Evolutionary conservation across 2,797 vertebrate genomes (phyloP), one percentile per base, ranked within the genome.

Genomic region (Oreochromis mossambicus): DNA sequence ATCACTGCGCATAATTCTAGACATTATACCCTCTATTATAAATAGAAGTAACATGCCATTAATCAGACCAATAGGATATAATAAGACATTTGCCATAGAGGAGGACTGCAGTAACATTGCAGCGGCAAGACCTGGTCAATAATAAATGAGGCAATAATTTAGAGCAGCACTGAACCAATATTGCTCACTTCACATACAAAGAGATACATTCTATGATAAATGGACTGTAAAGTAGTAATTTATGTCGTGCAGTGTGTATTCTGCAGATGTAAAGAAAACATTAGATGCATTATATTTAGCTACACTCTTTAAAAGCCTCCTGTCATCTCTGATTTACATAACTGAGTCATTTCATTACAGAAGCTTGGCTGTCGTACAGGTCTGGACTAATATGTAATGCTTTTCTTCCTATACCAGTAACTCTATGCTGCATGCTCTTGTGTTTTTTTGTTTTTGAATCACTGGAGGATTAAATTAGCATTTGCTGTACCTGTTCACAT

Each of bases 141-240:
- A 92, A 95, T 95, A 85, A 89, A 96, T 93, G 91, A 94, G 87
- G 82, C 84, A 85, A 93, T 94, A 81, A 92, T 93, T 92, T 87
- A 93, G 86, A 89, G 91, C 86, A 85, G 87, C 36, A n/a, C 61
- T 85, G 84, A 89, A 88, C 85, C 32, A 86, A 92, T 85, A 83
- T 77, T 83, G 78, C 56, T 75, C 66, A 52, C 52, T 80, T 46
- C 10, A 70, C 79, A 77, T 14, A 17, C 46, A 21, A 78, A 51
- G 73, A 46, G 58, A 63, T 32, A 76, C 24, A 55, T 13, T 75
- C 56, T 52, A 17, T 78, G 75, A 90, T 63, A 77, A 52, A 89
- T 56, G 50, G 56, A 36, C 10, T 34, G 75, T 4, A 24, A 5
- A 29, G 26, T 66, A 34, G 68, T n/a, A 32, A 79, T 70, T 77